These are phyloP conservation scores for Lordiphosa mommai DNA, from an alignment of 1,140 invertebrate genomes.

Conservation along the genomic window DNA sequence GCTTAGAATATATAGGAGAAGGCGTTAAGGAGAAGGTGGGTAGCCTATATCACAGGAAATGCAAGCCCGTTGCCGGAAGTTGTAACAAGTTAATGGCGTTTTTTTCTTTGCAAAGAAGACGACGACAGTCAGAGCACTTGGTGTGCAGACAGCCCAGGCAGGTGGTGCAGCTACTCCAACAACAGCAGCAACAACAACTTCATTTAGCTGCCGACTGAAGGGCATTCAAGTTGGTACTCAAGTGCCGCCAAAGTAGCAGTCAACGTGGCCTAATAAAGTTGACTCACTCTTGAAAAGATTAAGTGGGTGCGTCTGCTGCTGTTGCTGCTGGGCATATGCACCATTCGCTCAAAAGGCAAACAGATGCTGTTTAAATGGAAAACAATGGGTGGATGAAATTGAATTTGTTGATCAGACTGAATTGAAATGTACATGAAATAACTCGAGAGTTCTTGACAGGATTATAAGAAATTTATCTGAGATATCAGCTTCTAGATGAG, in stretches of 20 bases:
- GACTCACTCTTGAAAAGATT: slow-evolving; percentile 46
- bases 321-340: slow-evolving; percentile 12
- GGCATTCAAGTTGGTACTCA: slow-evolving; percentile 71
- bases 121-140: slow-evolving; percentile 54
- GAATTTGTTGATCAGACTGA: too few species aligned
- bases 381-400: too few species aligned
- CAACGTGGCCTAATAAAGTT: slow-evolving; percentile 77
- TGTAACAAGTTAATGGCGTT: slow-evolving; percentile 78
- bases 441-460: too few species aligned
- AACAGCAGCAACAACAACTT: slow-evolving; percentile 24
- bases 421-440: too few species aligned
- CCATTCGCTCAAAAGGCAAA: too few species aligned
- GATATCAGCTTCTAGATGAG: too few species aligned
- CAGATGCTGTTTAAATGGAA: too few species aligned
- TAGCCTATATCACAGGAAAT: slow-evolving; percentile 42
- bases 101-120: slow-evolving; percentile 46
- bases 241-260: slow-evolving; percentile 68
- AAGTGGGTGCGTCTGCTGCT: slow-evolving; percentile 21
- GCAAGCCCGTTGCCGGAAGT: slow-evolving; percentile 54
- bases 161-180: background rate
- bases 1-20: slow-evolving; percentile 21
- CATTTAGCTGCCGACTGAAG: slow-evolving; percentile 47
- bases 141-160: slow-evolving; percentile 2
- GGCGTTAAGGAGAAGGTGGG: background rate
- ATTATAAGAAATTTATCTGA: too few species aligned